Base-by-base conservation (phyloP, 2,888 invertebrate species). In the Therioaphis trifolii region DNA sequence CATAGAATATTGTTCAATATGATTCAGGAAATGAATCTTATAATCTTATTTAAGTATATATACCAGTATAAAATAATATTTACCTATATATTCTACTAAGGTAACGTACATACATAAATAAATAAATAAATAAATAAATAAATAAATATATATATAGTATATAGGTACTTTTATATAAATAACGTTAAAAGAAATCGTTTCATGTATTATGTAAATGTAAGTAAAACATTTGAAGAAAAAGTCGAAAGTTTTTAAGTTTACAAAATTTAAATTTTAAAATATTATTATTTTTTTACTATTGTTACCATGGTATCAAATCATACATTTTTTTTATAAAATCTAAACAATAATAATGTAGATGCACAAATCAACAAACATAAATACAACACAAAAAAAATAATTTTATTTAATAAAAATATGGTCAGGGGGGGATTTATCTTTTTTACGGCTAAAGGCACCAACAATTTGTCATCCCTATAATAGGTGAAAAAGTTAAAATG, bases 171-270 rank as follows among this genome's bases (percentile, higher is more conserved):
- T 15, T 24, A 74, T 21, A 0, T 55, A 40, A 40, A 40, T 21
- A 15, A 49, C n/a, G 35, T 66, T 66, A 4, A 77, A 77, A 66
- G 29, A 77, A 52, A 77, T 63, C 11, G 46, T 49, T 29, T 4
- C 14, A 29, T 2, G 29, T 52, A 29, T 49, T 66, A 77, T 77
- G 15, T 49, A 49, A 63, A 35, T 63, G 63, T 9, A 49, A 40
- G 21, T 55, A 1, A 58, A 29, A 63, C 61, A 43, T 63, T 29
- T n/a, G 15, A 29, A 46, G 14, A 58, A 77, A 49, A 21, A 49
- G 49, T 77, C 15, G 77, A 66, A 66, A 77, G 77, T 66, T 49
- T 21, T 35, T 24, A 66, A 77, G 77, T 66, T 49, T 21, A 66
- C 29, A 24, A 63, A 66, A 66, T 40, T 2, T 4, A 15, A 40